phyloP scores from a whole-genome alignment of 2,888 invertebrate species.

The Rotaria socialis region DNA sequence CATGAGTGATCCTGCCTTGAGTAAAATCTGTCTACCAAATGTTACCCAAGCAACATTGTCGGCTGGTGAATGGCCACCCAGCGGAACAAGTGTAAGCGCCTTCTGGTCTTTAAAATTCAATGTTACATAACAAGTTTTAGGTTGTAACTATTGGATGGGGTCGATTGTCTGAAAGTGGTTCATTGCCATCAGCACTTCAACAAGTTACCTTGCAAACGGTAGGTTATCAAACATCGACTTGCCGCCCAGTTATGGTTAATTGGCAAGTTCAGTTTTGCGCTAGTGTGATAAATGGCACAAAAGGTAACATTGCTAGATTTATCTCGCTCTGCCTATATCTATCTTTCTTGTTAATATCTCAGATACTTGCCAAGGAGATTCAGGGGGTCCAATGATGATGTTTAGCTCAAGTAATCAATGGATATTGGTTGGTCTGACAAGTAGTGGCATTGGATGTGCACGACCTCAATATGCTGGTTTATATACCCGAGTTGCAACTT shows the following conservation, averaged over 20 bases:
- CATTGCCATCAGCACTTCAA: background rate
- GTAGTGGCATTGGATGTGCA: background rate
- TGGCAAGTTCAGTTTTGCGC: background rate
- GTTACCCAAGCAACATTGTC: background rate
- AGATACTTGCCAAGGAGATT: background rate
- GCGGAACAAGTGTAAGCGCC: background rate
- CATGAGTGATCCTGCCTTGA: background rate
- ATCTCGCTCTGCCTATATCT: too few species aligned
- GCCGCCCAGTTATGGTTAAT: background rate
- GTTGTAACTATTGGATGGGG: background rate
- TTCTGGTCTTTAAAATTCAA: background rate
- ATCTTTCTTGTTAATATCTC: too few species aligned
- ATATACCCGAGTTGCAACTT: background rate
- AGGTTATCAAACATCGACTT: background rate
- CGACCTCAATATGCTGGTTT: background rate
- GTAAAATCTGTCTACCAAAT: background rate
- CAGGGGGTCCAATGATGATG: background rate
- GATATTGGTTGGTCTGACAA: background rate
- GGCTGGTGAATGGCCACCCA: background rate
- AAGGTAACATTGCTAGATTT: background rate
- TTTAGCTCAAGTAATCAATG: background rate
- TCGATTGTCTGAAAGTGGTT: background rate
- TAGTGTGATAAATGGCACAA: background rate
- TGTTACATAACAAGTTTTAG: background rate
- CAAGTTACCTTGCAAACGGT: background rate